These are phyloP conservation scores for Aporrectodea caliginosa DNA, from an alignment of 1,140 invertebrate genomes.

Conservation along the genomic window DNA sequence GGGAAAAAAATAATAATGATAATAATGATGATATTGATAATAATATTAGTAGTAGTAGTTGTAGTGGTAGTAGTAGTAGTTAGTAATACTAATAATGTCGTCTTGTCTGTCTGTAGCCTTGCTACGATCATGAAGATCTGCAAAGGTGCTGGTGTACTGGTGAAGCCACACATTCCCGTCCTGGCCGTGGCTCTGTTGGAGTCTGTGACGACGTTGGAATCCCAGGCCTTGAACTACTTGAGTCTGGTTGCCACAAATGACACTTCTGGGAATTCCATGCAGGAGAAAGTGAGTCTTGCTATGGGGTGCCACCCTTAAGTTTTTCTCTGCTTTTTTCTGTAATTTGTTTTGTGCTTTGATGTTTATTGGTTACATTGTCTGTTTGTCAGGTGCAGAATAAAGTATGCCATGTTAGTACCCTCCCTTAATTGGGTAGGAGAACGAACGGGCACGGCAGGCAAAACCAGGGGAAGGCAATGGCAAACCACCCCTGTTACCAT, in stretches of 20 bases:
- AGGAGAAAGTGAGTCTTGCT: slow-evolving; percentile 60
- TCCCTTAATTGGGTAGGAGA: no score
- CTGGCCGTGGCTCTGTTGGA: slow-evolving; percentile 78
- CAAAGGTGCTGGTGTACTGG: slow-evolving; percentile 68
- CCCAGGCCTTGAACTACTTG: slow-evolving; percentile 71
- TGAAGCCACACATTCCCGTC: slow-evolving; percentile 74
- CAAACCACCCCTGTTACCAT: no score
- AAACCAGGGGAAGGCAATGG: no score
- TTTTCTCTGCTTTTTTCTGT: slow-evolving; percentile 1
- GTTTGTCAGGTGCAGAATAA: background rate
- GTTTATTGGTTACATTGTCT: background rate
- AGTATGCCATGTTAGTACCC: background rate
- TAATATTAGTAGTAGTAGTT: background rate
- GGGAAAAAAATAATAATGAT: no score
- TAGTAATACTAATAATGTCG: no score
- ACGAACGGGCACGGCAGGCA: no score
- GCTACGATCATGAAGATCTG: slow-evolving; percentile 79
- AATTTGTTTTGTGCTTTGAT: background rate
- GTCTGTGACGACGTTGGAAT: slow-evolving; percentile 79
- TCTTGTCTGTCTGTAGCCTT: slow-evolving; percentile 62
- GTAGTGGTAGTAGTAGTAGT: no score
- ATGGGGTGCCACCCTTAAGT: no score
- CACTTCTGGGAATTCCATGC: slow-evolving; percentile 53
- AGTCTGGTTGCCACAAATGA: slow-evolving; percentile 66
- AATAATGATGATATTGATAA: slow-evolving; percentile 29